Percentiles rank a stretch among this genome's conserved stretches.
phyloP scores from a whole-genome alignment of 1,140 invertebrate genomes.

The Colletes gigas region DNA sequence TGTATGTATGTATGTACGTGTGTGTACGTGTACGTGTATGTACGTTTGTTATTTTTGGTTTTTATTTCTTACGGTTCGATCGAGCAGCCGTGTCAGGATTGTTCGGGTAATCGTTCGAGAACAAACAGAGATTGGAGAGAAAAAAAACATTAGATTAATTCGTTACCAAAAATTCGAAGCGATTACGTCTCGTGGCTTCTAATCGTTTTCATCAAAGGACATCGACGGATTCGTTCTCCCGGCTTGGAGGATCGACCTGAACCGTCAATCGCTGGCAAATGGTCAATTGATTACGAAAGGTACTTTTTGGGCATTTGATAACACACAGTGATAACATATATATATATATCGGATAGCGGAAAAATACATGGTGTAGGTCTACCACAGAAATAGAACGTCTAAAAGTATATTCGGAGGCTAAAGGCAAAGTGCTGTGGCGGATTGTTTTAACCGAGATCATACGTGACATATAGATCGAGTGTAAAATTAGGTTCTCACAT shows the following conservation, averaged over 20 bases:
- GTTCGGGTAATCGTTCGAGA: too few species aligned
- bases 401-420: conserved; percentile 1
- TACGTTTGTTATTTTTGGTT: neutral
- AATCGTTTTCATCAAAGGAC: too few species aligned
- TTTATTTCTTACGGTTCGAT: neutral
- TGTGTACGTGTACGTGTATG: neutral
- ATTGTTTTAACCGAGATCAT: neutral
- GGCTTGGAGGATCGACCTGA: too few species aligned
- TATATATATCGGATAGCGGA: neutral
- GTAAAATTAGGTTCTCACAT: neutral
- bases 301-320: too few species aligned
- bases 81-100: too few species aligned
- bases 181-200: too few species aligned
- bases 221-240: too few species aligned
- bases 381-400: neutral
- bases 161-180: neutral
- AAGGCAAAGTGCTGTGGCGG: conserved; percentile 2
- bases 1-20: too few species aligned
- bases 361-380: neutral
- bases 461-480: neutral
- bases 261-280: too few species aligned
- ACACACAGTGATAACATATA: neutral
- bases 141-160: neutral
- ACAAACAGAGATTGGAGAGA: too few species aligned
- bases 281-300: too few species aligned